Conservation (phyloP, 2,113 vertebrate species). For the Rhinopomastus cyanomelas region DNA sequence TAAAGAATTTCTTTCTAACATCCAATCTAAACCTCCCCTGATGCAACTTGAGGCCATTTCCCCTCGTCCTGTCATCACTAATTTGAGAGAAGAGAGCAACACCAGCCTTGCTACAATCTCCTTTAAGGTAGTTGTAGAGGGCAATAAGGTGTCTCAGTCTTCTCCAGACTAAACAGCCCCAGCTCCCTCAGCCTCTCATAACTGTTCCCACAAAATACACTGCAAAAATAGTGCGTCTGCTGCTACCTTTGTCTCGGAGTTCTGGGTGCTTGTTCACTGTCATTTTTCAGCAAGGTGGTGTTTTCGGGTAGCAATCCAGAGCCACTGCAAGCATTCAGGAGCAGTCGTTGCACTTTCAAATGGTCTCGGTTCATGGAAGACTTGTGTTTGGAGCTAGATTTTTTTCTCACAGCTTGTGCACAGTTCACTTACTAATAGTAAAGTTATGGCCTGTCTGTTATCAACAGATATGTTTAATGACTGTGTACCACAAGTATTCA, state of each 20-base stretch:
- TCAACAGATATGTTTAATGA: background rate
- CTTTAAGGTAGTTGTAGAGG: too few relatives aligned
- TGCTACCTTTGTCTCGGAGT: conserved; percentile 21
- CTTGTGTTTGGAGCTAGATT: background rate
- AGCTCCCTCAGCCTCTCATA: too few relatives aligned
- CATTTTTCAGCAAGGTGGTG: background rate
- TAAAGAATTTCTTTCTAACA: too few relatives aligned
- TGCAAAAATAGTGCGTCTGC: background rate
- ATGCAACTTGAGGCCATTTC: too few relatives aligned
- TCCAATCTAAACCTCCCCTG: too few relatives aligned
- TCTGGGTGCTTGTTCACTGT: background rate
- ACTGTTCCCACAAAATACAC: background rate
- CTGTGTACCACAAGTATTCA: background rate
- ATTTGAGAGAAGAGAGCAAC: too few relatives aligned
- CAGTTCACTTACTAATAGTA: background rate
- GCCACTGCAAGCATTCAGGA: background rate
- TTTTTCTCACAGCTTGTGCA: background rate
- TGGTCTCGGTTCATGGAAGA: background rate
- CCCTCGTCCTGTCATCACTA: too few relatives aligned
- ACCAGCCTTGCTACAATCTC: too few relatives aligned
- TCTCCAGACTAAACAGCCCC: too few relatives aligned
- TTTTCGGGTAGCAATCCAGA: conserved; percentile 44
- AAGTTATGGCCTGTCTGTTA: conserved; percentile 5
- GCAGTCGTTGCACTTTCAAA: background rate
- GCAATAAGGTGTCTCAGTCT: too few relatives aligned